Conservation (phyloP, 2,888 invertebrate genomes). For the Hyposoter dolosus region DNA sequence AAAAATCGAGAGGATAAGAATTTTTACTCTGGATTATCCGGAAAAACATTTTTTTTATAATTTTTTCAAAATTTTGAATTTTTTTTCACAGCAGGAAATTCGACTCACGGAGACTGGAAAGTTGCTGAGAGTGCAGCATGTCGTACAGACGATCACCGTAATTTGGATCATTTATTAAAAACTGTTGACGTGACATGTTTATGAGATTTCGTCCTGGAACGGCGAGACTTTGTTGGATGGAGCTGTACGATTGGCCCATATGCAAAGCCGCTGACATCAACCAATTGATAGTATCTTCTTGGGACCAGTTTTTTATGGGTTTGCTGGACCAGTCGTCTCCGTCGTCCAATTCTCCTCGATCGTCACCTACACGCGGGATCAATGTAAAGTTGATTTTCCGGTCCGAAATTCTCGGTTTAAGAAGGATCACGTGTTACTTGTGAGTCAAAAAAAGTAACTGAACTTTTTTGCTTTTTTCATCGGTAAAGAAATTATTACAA, state of each 20-base stretch:
- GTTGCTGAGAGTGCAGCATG: constrained; percentile 78
- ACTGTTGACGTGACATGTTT: constrained; percentile 77
- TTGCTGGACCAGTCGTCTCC: constrained; percentile 86
- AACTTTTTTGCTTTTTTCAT: too few species aligned
- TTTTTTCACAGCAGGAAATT: not conserved
- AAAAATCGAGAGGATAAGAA: constrained; percentile 12
- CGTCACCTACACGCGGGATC: constrained; percentile 71
- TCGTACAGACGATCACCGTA: constrained; percentile 81
- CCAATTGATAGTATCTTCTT: constrained; percentile 87
- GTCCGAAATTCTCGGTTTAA: not conserved
- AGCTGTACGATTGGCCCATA: constrained; percentile 79
- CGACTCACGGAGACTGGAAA: constrained; percentile 77
- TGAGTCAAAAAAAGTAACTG: too few species aligned
- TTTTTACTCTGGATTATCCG: not conserved
- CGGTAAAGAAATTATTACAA: too few species aligned
- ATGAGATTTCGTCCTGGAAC: constrained; percentile 80
- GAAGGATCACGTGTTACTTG: too few species aligned
- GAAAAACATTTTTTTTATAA: too few species aligned
- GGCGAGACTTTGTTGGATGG: constrained; percentile 79
- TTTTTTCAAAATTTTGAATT: too few species aligned
- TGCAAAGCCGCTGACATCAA: constrained; percentile 79
- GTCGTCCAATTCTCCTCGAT: constrained; percentile 76
- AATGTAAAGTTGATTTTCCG: not conserved
- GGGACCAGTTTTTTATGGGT: constrained; percentile 86
- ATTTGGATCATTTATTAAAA: constrained; percentile 78